Conservation (phyloP, 2,797 vertebrate genomes). For the Orientallactaga sibirica region DNA sequence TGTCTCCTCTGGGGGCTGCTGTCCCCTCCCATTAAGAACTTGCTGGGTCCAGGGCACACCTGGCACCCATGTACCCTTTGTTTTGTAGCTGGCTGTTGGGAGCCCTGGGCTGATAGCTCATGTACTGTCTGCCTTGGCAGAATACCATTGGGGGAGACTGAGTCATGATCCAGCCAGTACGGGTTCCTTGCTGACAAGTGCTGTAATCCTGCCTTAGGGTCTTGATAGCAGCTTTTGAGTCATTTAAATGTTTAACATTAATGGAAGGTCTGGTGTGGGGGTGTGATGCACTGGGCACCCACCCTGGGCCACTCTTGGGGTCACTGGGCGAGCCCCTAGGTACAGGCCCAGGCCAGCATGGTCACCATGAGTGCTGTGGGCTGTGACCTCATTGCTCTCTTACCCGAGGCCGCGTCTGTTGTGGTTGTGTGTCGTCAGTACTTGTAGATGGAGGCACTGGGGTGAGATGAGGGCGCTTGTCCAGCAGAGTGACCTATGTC, state of each 20-base stretch:
- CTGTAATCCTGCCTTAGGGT: background rate
- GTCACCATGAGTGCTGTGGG: too few relatives aligned
- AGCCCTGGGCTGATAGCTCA: background rate
- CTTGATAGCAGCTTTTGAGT: fast-evolving
- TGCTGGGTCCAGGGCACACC: background rate
- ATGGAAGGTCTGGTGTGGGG: background rate
- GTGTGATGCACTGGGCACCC: background rate
- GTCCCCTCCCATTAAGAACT: background rate
- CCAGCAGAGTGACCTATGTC: fast-evolving
- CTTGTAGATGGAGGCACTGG: fast-evolving
- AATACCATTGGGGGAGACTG: fast-evolving
- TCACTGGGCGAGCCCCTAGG: too few relatives aligned
- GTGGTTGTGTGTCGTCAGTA: background rate
- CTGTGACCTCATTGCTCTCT: too few relatives aligned
- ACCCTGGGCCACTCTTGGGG: background rate
- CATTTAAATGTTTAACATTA: background rate
- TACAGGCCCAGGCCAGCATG: too few relatives aligned
- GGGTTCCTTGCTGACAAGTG: background rate
- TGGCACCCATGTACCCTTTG: background rate
- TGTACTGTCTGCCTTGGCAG: fast-evolving
- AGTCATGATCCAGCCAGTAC: background rate
- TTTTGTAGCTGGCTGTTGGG: background rate
- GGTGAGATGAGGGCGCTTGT: background rate
- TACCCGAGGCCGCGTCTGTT: background rate
- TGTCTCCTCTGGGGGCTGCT: background rate